These are phyloP conservation scores for Grammomys dolichurus DNA, from an alignment of 2,113 vertebrate genomes.

Conservation along the genomic window DNA sequence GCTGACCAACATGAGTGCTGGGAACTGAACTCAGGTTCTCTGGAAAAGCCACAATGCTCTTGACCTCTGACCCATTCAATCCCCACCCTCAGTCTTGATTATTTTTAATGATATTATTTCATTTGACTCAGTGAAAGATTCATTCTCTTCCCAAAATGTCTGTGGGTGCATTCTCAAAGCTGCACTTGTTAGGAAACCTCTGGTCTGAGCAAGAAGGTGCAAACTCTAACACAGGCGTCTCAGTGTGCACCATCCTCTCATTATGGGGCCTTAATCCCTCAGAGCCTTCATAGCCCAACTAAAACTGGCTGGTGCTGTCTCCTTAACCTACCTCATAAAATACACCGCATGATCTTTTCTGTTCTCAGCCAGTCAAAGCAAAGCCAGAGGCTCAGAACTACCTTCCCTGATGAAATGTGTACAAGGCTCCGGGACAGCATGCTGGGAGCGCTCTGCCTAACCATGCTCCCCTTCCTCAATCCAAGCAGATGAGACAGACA, in stretches of 20 bases:
- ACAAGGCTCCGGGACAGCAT: background rate
- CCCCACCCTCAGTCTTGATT: background rate
- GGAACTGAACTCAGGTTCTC: background rate
- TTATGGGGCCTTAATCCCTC: background rate
- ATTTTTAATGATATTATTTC: conserved; percentile 39
- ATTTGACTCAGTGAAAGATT: conserved; percentile 13
- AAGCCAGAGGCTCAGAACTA: background rate
- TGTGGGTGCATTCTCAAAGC: background rate
- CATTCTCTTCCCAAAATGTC: background rate
- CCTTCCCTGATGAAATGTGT: background rate
- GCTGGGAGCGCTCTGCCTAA: background rate
- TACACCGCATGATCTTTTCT: background rate
- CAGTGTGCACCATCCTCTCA: background rate
- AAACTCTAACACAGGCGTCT: too few relatives aligned
- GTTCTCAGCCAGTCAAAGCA: background rate
- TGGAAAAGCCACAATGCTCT: background rate
- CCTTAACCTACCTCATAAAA: background rate
- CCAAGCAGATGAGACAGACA: background rate
- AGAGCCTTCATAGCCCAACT: background rate
- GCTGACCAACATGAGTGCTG: background rate
- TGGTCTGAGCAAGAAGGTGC: background rate
- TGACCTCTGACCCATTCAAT: background rate
- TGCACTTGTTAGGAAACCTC: background rate
- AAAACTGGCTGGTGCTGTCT: background rate
- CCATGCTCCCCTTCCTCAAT: background rate